Conservation (phyloP, 2,888 invertebrate species). For the Meliscaeva auricollis region DNA sequence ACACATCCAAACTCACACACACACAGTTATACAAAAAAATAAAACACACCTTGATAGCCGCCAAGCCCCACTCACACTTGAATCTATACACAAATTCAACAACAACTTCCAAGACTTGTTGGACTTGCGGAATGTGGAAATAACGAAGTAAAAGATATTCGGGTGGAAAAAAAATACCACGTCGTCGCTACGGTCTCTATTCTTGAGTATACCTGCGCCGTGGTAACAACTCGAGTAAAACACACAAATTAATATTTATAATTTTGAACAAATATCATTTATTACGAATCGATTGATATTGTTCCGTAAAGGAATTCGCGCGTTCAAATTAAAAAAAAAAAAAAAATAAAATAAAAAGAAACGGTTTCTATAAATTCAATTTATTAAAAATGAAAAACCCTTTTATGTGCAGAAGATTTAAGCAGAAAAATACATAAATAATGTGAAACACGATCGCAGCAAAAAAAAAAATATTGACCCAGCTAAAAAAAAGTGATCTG, state of each 20-base stretch:
- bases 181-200: conserved; percentile 74
- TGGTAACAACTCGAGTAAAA: conserved; percentile 72
- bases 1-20: background rate
- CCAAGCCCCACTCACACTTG: conserved; percentile 51
- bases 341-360: conserved; percentile 6
- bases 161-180: conserved; percentile 68
- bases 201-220: conserved; percentile 76
- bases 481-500: conserved; percentile 4
- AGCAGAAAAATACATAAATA: background rate
- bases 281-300: background rate
- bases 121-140: conserved; percentile 74
- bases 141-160: conserved; percentile 66
- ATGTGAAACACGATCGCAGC: conserved; percentile 35
- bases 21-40: background rate
- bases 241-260: background rate
- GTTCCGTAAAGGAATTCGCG: conserved; percentile 52
- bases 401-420: background rate
- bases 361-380: conserved; percentile 16
- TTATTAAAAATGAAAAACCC: background rate
- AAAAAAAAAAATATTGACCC: conserved; percentile 2
- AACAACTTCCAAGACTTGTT: conserved; percentile 62
- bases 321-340: conserved; percentile 35
- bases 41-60: conserved; percentile 30
- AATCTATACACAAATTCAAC: background rate
- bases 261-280: background rate